These are phyloP conservation scores for Australoheros facetus DNA, from an alignment of 2,797 vertebrate species.

Conservation along the genomic window DNA sequence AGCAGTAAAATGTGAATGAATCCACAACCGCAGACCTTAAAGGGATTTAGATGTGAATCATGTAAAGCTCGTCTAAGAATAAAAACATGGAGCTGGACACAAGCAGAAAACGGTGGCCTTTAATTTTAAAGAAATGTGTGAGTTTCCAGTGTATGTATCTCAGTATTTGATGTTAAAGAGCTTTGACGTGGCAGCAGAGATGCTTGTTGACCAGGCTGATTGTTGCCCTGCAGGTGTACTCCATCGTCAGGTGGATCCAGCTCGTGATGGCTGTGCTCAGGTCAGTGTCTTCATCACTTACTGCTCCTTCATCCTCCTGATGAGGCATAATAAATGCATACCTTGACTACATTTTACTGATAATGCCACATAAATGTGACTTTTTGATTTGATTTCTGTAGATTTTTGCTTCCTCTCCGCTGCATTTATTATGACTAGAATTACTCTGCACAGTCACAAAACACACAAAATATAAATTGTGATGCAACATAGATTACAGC, in stretches of 20 bases:
- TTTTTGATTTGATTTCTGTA: background rate
- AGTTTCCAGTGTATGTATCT: background rate
- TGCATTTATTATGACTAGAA: background rate
- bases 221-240: conserved; percentile 64
- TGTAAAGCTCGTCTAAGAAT: background rate
- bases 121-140: background rate
- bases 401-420: background rate
- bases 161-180: background rate
- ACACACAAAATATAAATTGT: too few relatives aligned
- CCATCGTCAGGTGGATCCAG: conserved; percentile 72
- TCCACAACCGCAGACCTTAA: too few relatives aligned
- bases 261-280: conserved; percentile 76
- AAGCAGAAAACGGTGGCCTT: background rate
- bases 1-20: background rate
- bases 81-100: too few relatives aligned
- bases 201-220: background rate
- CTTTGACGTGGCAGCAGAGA: too few relatives aligned
- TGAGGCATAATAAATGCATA: too few relatives aligned
- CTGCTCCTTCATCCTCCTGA: background rate
- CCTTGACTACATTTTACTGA: background rate
- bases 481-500: too few relatives aligned
- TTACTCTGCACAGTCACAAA: background rate
- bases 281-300: conserved; percentile 38
- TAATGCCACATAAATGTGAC: background rate
- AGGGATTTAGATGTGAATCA: too few relatives aligned